Conservation (phyloP, 2,797 vertebrate species). For the Moxostoma hubbsi region DNA sequence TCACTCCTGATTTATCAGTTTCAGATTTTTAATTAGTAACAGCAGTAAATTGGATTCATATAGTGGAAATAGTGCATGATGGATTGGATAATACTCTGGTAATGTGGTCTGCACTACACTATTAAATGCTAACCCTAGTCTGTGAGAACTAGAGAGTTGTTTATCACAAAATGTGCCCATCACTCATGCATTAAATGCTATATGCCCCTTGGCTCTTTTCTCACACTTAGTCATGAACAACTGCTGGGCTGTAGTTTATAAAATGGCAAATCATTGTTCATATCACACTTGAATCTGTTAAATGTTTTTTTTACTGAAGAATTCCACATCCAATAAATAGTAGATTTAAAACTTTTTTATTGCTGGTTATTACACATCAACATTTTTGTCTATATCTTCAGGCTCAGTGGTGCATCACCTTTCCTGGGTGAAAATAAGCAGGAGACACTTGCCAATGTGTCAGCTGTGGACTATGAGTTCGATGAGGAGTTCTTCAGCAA, state of each 20-base stretch:
- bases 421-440: slow-evolving; percentile 98
- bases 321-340: not conserved
- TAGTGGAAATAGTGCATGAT: not conserved
- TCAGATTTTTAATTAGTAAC: slow-evolving; percentile 15
- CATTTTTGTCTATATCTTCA: slow-evolving; percentile 61
- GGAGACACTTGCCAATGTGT: slow-evolving; percentile 96
- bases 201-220: not conserved
- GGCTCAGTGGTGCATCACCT: slow-evolving; percentile 93
- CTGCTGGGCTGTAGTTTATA: not conserved
- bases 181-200: not conserved
- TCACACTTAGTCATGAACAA: not conserved
- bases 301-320: slow-evolving; percentile 6
- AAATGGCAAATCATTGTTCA: not conserved
- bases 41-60: not conserved
- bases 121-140: not conserved
- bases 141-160: not conserved
- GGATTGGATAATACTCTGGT: too few species aligned
- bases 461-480: slow-evolving; percentile 95
- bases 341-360: not conserved
- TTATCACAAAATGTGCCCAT: too few species aligned
- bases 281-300: not conserved
- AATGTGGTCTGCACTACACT: too few species aligned
- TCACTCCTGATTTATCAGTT: slow-evolving; percentile 1
- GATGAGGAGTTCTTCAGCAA: slow-evolving; percentile 96
- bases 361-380: not conserved